Conservation (phyloP, 2,797 vertebrate species). For the Hyperoplus immaculatus region DNA sequence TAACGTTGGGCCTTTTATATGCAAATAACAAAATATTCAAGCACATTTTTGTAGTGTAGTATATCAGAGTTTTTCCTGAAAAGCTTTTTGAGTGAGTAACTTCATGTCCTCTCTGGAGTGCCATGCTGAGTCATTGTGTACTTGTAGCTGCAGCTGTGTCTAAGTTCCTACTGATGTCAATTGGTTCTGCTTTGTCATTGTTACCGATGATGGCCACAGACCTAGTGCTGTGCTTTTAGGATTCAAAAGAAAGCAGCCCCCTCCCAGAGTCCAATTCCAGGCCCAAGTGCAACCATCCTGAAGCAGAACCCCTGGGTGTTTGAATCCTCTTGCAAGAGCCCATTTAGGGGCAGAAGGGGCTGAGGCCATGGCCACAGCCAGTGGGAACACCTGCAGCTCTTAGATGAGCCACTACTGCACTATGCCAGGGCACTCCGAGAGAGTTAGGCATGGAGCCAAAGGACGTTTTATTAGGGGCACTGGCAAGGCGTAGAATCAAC, state of each 20-base stretch:
- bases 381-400: slow-evolving; percentile 75
- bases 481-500: slow-evolving; percentile 62
- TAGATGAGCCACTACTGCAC: slow-evolving; percentile 53
- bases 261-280: slow-evolving; percentile 59
- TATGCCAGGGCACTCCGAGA: slow-evolving; percentile 68
- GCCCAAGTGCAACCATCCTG: slow-evolving; percentile 69
- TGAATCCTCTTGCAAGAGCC: slow-evolving; percentile 71
- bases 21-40: slow-evolving; percentile 7
- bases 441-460: slow-evolving; percentile 56
- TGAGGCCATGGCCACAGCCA: slow-evolving; percentile 68
- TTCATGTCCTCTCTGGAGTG: slow-evolving; percentile 55
- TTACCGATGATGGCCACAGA: slow-evolving; percentile 77
- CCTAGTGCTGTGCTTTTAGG: slow-evolving; percentile 65
- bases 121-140: slow-evolving; percentile 82
- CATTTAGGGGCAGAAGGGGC: slow-evolving; percentile 62
- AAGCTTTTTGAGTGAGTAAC: slow-evolving; percentile 43
- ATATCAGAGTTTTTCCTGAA: slow-evolving; percentile 3
- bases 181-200: slow-evolving; percentile 82
- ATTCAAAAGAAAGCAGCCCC: slow-evolving; percentile 61
- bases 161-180: slow-evolving; percentile 63
- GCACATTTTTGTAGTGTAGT: not conserved
- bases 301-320: slow-evolving; percentile 74
- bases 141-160: slow-evolving; percentile 72
- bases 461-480: slow-evolving; percentile 65
- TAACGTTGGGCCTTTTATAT: not conserved